Evolutionary conservation across 2,797 vertebrate species (phyloP).

Genomic region (Falco naumanni): DNA sequence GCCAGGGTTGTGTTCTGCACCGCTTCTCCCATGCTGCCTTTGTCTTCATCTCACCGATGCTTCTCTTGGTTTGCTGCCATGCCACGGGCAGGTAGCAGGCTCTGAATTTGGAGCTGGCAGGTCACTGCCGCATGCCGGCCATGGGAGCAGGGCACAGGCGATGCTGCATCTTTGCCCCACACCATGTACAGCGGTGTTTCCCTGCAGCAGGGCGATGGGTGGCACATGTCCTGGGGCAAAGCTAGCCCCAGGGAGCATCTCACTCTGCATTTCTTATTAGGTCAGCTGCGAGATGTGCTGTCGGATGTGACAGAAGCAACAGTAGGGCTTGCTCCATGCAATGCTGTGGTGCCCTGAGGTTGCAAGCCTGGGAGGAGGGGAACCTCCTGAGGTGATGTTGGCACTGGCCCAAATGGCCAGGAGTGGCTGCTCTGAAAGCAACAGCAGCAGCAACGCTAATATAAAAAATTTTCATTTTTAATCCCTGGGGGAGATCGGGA

Average conservation of each 20-base stretch:
- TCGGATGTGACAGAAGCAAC: background rate
- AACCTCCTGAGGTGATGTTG: background rate
- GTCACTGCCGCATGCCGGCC: fast-evolving
- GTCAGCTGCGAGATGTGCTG: background rate
- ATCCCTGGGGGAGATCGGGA: background rate
- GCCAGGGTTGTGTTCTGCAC: background rate
- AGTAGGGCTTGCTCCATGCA: background rate
- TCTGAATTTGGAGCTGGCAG: background rate
- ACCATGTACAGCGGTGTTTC: background rate
- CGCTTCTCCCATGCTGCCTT: background rate
- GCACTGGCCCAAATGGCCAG: background rate
- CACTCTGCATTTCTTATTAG: background rate
- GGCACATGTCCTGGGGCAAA: background rate
- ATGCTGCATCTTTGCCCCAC: background rate
- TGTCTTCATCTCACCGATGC: background rate
- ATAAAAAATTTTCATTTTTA: fast-evolving
- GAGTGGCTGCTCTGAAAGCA: background rate
- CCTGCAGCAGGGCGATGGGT: background rate
- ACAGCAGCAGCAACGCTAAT: fast-evolving
- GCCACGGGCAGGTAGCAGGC: background rate
- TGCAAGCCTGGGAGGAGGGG: background rate
- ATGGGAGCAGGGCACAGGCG: too few relatives aligned
- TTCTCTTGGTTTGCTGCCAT: background rate
- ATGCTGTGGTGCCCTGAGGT: background rate
- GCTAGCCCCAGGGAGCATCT: background rate